Evolutionary conservation across 2,888 invertebrate species (phyloP).

Genomic region (Nomada fabriciana): DNA sequence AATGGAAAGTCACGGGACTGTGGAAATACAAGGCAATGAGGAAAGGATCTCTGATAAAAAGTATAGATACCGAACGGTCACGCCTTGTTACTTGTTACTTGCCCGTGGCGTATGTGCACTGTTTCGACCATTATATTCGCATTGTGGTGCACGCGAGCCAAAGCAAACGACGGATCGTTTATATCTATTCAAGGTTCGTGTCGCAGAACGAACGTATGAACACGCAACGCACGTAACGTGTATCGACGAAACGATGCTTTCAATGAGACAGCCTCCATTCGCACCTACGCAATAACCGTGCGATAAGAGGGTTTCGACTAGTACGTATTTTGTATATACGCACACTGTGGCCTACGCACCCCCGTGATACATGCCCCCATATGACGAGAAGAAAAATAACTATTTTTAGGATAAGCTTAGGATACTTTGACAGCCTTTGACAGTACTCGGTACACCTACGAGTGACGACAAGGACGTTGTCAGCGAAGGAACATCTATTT

Average conservation of each 20-base stretch:
- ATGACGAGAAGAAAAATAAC: not conserved
- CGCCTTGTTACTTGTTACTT: conserved; percentile 23
- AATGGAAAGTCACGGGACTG: conserved; percentile 15
- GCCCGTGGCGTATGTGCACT: conserved; percentile 26
- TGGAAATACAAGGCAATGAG: not conserved
- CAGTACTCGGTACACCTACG: conserved; percentile 35
- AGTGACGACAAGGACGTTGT: conserved; percentile 50
- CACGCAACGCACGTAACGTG: too few relatives aligned
- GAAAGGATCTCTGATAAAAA: conserved; percentile 41
- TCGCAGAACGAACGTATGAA: too few relatives aligned
- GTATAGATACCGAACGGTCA: conserved; percentile 8
- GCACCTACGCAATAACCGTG: conserved; percentile 13
- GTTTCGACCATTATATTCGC: conserved; percentile 22
- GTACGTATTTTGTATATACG: conserved; percentile 20
- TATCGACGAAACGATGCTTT: not conserved
- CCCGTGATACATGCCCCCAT: conserved; percentile 1
- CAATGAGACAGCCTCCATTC: not conserved
- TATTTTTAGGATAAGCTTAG: not conserved
- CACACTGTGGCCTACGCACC: conserved; percentile 17
- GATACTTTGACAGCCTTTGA: conserved; percentile 10
- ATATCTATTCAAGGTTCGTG: too few relatives aligned
- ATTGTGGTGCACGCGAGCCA: conserved; percentile 33
- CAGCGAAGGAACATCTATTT: conserved; percentile 34
- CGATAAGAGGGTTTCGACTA: conserved; percentile 15
- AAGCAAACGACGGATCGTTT: not conserved